Percentiles rank a stretch among this genome's conserved stretches.
Conservation (phyloP, 1,140 invertebrate genomes). For the Listronotus bonariensis region DNA sequence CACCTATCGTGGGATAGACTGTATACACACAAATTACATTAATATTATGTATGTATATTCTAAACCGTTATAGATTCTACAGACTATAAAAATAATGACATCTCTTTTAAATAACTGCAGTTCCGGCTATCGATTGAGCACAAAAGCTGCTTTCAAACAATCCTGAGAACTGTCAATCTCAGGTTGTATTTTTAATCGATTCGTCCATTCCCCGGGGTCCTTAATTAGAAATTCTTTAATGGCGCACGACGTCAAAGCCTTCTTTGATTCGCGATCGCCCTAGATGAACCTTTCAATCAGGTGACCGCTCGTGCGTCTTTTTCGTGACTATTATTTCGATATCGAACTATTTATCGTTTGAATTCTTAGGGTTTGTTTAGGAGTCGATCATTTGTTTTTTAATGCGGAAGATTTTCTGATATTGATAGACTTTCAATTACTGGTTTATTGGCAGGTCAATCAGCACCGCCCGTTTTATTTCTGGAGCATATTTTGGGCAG, state of each 20-base stretch:
- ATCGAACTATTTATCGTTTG: neutral
- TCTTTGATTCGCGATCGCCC: constrained; percentile 32
- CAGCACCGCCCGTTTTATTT: no score
- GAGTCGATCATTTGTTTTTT: neutral
- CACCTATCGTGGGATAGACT: no score
- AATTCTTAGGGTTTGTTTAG: neutral
- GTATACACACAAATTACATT: no score
- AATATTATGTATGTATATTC: neutral
- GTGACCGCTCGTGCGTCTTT: constrained; percentile 31
- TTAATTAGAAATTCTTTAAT: constrained; percentile 36
- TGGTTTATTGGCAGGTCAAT: no score
- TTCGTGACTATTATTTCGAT: constrained; percentile 20
- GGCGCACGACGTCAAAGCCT: constrained; percentile 30
- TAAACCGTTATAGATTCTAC: neutral
- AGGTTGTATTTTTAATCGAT: constrained; percentile 33
- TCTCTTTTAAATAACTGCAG: constrained; percentile 27
- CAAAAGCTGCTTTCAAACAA: constrained; percentile 29
- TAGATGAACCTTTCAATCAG: constrained; percentile 34
- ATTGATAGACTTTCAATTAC: no score
- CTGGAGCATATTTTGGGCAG: no score
- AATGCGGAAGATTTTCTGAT: no score
- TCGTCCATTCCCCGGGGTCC: constrained; percentile 21
- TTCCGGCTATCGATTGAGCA: constrained; percentile 26
- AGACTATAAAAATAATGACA: constrained; percentile 11
- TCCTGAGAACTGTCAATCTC: constrained; percentile 36